Percentiles rank a stretch among this genome's conserved stretches.
These are phyloP conservation scores for Labia minor DNA, from an alignment of 2,888 invertebrate species.

Conservation along the genomic window DNA sequence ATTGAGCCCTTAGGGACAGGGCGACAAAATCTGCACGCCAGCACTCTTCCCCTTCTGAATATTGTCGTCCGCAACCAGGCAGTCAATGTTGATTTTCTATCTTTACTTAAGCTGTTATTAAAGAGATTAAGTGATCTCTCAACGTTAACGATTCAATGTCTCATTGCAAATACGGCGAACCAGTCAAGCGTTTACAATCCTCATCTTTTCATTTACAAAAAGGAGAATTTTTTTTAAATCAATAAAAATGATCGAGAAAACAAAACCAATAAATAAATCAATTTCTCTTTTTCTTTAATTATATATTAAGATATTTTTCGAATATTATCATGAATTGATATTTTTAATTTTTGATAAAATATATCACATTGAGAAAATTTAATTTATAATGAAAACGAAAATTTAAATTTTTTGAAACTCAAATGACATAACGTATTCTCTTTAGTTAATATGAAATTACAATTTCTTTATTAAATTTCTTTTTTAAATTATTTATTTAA, in stretches of 20 bases:
- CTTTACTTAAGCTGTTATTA: conserved; percentile 2
- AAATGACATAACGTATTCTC: no score
- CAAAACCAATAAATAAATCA: not conserved
- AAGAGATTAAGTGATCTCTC: not conserved
- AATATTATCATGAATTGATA: no score
- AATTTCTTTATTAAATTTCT: no score
- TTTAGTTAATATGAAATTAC: no score
- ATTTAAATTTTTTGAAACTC: no score
- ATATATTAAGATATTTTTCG: no score
- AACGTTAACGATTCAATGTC: not conserved
- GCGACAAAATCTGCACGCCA: conserved; percentile 8
- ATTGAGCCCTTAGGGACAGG: conserved; percentile 13
- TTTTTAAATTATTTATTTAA: no score
- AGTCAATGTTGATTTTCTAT: conserved; percentile 1
- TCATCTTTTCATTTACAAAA: not conserved
- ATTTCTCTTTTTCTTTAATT: no score
- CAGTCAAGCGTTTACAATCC: not conserved
- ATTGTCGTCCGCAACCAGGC: not conserved
- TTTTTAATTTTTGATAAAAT: no score
- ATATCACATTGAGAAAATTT: no score
- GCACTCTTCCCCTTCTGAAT: conserved; percentile 3
- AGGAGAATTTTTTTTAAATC: not conserved
- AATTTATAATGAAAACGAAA: no score
- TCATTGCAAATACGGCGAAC: not conserved
- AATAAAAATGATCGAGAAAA: not conserved